A percentile compares a stretch with the other conserved stretches of the same genome.
These are phyloP conservation scores for Palythoa grandis DNA, from an alignment of 92 coral and sea anemone species.

Conservation along the genomic window DNA sequence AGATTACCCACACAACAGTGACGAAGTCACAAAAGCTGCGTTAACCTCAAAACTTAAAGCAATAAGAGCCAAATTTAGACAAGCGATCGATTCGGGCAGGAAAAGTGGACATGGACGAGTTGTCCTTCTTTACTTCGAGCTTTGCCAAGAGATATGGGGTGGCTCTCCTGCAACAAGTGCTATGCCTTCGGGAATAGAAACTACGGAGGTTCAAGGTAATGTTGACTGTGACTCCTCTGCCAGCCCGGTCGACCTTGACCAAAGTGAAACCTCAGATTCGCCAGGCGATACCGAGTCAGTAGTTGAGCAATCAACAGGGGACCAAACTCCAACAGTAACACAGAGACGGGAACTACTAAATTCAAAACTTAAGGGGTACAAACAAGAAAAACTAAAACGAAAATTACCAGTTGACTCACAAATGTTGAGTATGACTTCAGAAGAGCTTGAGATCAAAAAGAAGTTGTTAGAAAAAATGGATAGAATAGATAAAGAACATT, in stretches of 20 bases:
- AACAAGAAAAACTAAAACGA: too few species aligned
- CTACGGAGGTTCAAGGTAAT: background rate
- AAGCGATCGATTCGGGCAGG: conserved; percentile 44
- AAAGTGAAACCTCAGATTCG: background rate
- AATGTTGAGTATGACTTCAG: conserved; percentile 32
- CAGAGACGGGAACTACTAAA: conserved; percentile 5
- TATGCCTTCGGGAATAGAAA: conserved; percentile 33
- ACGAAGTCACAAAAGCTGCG: conserved; percentile 44
- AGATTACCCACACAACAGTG: conserved; percentile 48
- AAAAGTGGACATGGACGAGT: conserved; percentile 50
- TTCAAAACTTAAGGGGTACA: conserved; percentile 37
- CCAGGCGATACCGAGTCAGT: background rate
- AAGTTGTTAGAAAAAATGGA: conserved; percentile 41
- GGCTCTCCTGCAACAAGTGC: conserved; percentile 63
- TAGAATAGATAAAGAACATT: conserved; percentile 32
- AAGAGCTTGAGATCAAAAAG: conserved; percentile 41
- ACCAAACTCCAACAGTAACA: background rate
- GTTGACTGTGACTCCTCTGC: background rate
- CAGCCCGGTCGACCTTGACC: too few species aligned
- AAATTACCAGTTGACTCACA: conserved; percentile 33
- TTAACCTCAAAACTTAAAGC: conserved; percentile 53
- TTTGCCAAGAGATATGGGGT: conserved; percentile 64
- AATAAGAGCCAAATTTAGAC: conserved; percentile 46
- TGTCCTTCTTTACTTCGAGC: conserved; percentile 47
- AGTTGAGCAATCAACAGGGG: background rate